A percentile compares a stretch with the other conserved stretches of the same genome.
phyloP scores from a whole-genome alignment of 37 sponge, comb jelly and placozoan genomes.

The Bolinopsis microptera region DNA sequence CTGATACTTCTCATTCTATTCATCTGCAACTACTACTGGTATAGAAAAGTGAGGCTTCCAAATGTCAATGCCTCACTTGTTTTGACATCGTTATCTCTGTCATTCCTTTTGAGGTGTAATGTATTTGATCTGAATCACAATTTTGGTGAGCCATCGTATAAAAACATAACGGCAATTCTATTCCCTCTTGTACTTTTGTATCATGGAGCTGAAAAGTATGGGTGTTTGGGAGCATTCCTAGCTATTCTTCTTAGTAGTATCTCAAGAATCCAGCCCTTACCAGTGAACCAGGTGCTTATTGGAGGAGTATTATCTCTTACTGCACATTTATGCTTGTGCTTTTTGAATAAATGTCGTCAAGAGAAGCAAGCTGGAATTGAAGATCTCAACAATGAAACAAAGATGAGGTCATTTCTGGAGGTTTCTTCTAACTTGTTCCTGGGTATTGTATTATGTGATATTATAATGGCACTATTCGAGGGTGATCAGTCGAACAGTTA shows the following conservation, averaged over 20 bases:
- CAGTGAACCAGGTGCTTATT: background rate
- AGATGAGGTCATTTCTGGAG: background rate
- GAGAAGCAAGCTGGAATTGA: background rate
- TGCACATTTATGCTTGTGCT: background rate
- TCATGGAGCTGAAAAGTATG: background rate
- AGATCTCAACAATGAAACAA: background rate
- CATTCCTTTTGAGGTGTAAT: background rate
- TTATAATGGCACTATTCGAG: background rate
- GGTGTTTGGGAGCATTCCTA: background rate
- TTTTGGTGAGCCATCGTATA: background rate
- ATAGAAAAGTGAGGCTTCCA: background rate
- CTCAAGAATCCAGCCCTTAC: background rate
- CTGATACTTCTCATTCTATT: background rate
- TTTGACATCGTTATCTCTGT: background rate
- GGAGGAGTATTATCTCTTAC: background rate
- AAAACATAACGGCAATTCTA: background rate
- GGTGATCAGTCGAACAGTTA: background rate
- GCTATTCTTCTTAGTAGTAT: background rate
- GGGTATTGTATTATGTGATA: background rate
- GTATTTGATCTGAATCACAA: background rate
- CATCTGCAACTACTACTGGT: background rate
- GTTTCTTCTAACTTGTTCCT: background rate
- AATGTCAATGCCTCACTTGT: background rate
- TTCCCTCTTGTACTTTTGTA: background rate
- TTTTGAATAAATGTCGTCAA: background rate